phyloP scores from a whole-genome alignment of 1,140 invertebrate species.

The Drosophila erecta region DNA sequence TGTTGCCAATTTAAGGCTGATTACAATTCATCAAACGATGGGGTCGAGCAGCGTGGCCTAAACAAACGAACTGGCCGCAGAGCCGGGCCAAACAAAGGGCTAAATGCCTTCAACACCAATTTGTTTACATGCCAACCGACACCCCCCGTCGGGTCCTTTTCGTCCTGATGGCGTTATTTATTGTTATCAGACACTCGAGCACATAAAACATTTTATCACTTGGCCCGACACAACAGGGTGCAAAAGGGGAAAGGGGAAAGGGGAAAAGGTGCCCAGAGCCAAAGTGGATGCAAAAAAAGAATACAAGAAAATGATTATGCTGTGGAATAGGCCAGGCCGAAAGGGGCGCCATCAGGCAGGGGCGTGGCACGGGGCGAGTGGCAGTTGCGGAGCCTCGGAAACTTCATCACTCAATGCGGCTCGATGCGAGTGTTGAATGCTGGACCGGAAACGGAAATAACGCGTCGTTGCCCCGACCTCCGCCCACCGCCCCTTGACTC shows the following conservation, averaged over 20 bases:
- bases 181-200: constrained; percentile 81
- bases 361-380: constrained; percentile 5
- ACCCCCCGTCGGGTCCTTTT: constrained; percentile 19
- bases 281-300: not conserved
- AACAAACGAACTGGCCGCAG: constrained; percentile 61
- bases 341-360: constrained; percentile 1
- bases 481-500: constrained; percentile 12
- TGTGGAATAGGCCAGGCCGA: constrained; percentile 40
- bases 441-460: constrained; percentile 75
- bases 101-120: constrained; percentile 73
- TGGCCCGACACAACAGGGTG: constrained; percentile 48
- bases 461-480: constrained; percentile 61
- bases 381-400: constrained; percentile 16
- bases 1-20: constrained; percentile 67
- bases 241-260: not conserved
- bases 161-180: constrained; percentile 80
- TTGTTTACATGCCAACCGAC: constrained; percentile 71
- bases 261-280: constrained; percentile 13
- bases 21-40: constrained; percentile 71
- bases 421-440: constrained; percentile 62
- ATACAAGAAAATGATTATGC: constrained; percentile 58
- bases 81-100: constrained; percentile 53
- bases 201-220: constrained; percentile 84
- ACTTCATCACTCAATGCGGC: constrained; percentile 75
- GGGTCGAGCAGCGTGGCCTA: constrained; percentile 47